Evolutionary conservation across 2,797 vertebrate species (phyloP).

Genomic region (Mallotus villosus): DNA sequence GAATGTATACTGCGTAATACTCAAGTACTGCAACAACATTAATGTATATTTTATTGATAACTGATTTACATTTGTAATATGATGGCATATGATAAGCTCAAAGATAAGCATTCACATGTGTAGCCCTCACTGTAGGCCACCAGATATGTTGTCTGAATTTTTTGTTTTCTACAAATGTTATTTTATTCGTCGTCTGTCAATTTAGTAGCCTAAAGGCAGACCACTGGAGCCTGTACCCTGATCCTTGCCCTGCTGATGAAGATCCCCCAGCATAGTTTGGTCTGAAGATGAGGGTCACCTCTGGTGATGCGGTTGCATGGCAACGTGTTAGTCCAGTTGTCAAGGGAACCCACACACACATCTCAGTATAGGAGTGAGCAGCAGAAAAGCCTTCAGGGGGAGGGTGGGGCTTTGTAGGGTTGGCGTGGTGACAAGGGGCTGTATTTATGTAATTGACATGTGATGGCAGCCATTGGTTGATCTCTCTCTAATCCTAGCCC

Average conservation of each 20-base stretch:
- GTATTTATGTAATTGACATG: slow-evolving; percentile 67
- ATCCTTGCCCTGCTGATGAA: background rate
- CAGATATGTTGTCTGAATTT: too few species aligned
- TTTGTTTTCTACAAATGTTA: too few species aligned
- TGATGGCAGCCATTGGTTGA: slow-evolving; percentile 52
- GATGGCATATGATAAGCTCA: too few species aligned
- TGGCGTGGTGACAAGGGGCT: slow-evolving; percentile 41
- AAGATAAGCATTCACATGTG: too few species aligned
- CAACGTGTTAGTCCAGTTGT: slow-evolving; percentile 32
- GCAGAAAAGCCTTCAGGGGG: slow-evolving; percentile 20
- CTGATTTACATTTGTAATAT: too few species aligned
- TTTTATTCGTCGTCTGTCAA: too few species aligned
- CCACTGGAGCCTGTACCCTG: too few species aligned
- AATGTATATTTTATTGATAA: too few species aligned
- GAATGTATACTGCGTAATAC: background rate
- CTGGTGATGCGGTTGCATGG: slow-evolving; percentile 24
- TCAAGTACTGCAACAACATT: too few species aligned
- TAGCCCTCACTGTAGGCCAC: too few species aligned
- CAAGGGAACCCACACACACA: slow-evolving; percentile 24
- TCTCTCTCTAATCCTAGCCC: slow-evolving; percentile 59
- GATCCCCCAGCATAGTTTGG: slow-evolving; percentile 3
- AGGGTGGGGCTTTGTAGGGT: slow-evolving; percentile 28
- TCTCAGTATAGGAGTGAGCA: slow-evolving; percentile 12
- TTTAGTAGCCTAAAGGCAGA: too few species aligned
- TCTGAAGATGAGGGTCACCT: slow-evolving; percentile 15